Conservation (phyloP, 2,113 vertebrate genomes). For the human (Homo sapiens) region GRCh38 chrX:106398001-106398500, state of each 20-base stretch:
- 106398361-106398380: background rate
- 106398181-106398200: background rate
- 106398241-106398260: background rate
- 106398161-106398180: background rate
- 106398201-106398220: background rate
- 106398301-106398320: background rate
- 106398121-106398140: background rate
- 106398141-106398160: background rate
- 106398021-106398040: background rate
- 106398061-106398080: background rate
- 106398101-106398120: background rate
- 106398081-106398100: background rate
- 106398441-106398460: background rate
- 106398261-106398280: background rate
- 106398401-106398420: background rate
- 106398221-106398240: background rate
- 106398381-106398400: background rate
- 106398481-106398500: background rate
- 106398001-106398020: slow-evolving; percentile 1
- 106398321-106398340: background rate
- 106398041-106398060: background rate
- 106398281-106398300: background rate
- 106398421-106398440: background rate
- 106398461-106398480: background rate
- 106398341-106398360: background rate